Base-by-base conservation (phyloP, 1,140 invertebrate species). In the Alviniconcha marisindica region DNA sequence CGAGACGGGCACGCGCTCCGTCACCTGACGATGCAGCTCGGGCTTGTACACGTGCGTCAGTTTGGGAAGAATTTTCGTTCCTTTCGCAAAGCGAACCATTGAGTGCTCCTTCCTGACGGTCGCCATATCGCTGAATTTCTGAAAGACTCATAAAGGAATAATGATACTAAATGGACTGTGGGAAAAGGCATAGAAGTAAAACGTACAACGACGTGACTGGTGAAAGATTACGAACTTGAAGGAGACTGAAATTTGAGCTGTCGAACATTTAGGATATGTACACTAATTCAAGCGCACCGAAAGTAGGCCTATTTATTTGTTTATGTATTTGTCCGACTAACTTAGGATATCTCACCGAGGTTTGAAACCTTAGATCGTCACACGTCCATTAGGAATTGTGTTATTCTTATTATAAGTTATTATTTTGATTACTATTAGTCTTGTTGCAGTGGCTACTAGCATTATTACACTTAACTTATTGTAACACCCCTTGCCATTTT, bases 41-140 rank as follows among this genome's bases (percentile, higher is more conserved):
- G 87, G 87, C 0, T 83, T 71, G 38, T 85, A 88, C 38, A 82
- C 81, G 56, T 88, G 87, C 36, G 84, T 74, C 14, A 87, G 82
- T n/a, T 80, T 77, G 24, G 79, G 80, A 3, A 84, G 71, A 56
- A 73, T 77, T 77, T 12, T 60, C 14, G 54, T 51, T 60, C 71
- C 48, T 44, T 82, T 28, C 54, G 38, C 56, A 38, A 80, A 80
- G 60, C 78, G 56, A 31, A 38, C 51, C 40, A 48, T 36, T 21
- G 73, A 76, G 73, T 54, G n/a, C 73, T 76, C 73, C 51, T 76
- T 76, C 44, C 28, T 76, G 73, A 76, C 7, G 4, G 42, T 76
- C 7, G 73, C 4, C 73, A 76, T 76, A 24, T 10, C 51, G 28
- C 28, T 42, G 36, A 21, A 36, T 60, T n/a, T n/a, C n/a, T n/a